Evolutionary conservation across 2,888 invertebrate species (phyloP).

Genomic region (Catocala fraxini): DNA sequence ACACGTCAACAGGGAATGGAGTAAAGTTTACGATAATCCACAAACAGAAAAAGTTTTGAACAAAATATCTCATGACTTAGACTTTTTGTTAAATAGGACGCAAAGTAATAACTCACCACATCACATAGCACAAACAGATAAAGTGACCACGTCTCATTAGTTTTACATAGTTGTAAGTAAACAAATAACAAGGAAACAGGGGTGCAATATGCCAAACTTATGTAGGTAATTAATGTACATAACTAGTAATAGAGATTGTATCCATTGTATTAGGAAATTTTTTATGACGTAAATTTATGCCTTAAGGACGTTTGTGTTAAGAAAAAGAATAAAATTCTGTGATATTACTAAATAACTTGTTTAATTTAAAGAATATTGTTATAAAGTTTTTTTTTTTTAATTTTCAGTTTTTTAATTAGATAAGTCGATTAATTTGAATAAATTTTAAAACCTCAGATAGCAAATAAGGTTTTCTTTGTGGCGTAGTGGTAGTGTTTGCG

Average conservation of each 20-base stretch:
- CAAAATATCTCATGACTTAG: slow-evolving; percentile 93
- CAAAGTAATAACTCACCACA: slow-evolving; percentile 66
- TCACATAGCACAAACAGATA: slow-evolving; percentile 73
- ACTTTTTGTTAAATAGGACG: slow-evolving; percentile 92
- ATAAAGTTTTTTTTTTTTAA: no score
- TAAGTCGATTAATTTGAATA: no score
- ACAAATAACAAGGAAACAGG: slow-evolving; percentile 71
- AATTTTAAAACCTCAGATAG: no score
- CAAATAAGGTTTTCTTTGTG: no score
- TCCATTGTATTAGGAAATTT: slow-evolving; percentile 12
- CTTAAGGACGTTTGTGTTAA: slow-evolving; percentile 7
- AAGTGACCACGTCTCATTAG: slow-evolving; percentile 56
- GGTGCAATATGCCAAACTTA: slow-evolving; percentile 66
- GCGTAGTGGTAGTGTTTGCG: no score
- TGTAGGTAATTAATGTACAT: slow-evolving; percentile 23
- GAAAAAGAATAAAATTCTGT: slow-evolving; percentile 19
- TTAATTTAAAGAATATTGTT: not conserved
- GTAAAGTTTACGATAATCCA: slow-evolving; percentile 72
- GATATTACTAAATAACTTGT: slow-evolving; percentile 3
- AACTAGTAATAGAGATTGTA: slow-evolving; percentile 1
- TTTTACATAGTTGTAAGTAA: slow-evolving; percentile 45
- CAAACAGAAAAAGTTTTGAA: slow-evolving; percentile 90
- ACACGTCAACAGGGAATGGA: slow-evolving; percentile 75
- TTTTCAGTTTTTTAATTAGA: no score
- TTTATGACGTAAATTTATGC: slow-evolving; percentile 9